Percentiles rank a stretch among this genome's conserved stretches.
These are phyloP conservation scores for Anastrepha obliqua DNA, from an alignment of 1,140 invertebrate species.

Conservation along the genomic window DNA sequence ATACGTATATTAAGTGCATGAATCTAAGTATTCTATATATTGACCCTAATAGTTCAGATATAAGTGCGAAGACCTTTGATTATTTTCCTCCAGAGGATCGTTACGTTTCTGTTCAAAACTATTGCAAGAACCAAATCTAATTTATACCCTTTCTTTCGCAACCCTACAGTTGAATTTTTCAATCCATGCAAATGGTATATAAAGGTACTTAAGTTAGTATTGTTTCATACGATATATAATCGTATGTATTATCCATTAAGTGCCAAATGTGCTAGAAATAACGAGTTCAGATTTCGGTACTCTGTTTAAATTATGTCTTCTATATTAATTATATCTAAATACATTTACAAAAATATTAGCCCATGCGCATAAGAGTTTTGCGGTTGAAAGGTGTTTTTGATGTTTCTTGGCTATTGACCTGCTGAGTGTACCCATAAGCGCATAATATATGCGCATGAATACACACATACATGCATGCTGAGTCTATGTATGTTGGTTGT, in stretches of 20 bases:
- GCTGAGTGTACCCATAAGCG: neutral
- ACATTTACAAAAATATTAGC: constrained; percentile 38
- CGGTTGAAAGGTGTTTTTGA: neutral
- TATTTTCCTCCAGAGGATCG: no score
- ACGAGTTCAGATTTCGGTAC: constrained; percentile 5
- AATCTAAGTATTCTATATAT: no score
- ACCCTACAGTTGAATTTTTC: no score
- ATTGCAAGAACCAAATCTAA: no score
- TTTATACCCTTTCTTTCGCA: no score
- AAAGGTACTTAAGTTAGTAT: neutral
- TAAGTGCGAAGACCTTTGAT: no score
- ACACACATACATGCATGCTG: neutral
- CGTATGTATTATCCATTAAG: neutral
- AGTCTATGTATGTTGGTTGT: no score
- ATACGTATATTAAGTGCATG: no score
- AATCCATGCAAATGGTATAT: neutral
- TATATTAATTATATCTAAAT: constrained; percentile 10
- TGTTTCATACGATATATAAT: neutral
- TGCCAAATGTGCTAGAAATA: constrained; percentile 20
- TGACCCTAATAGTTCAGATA: no score
- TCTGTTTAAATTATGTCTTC: neutral
- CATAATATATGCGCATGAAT: neutral
- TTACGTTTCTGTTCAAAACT: no score
- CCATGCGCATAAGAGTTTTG: neutral
- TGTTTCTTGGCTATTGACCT: neutral